phyloP scores from a whole-genome alignment of 2,888 invertebrate genomes.

The Sesamia inferens region DNA sequence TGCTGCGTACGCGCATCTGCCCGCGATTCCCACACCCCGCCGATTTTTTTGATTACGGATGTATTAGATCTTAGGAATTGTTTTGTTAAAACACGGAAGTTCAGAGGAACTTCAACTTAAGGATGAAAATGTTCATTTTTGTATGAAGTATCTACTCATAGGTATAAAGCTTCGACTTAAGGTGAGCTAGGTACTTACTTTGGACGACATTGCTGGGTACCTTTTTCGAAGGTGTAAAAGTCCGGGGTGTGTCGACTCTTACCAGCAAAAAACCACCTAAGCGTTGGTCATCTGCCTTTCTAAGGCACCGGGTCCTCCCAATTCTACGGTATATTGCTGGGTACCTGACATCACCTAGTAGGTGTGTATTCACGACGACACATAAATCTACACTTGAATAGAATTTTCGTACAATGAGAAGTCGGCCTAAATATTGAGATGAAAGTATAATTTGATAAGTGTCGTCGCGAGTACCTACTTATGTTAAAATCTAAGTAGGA shows the following conservation, averaged over 20 bases:
- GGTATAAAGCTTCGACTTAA: neutral
- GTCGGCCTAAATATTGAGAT: neutral
- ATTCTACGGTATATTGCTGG: too few species aligned
- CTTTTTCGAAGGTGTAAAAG: too few species aligned
- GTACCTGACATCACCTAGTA: neutral
- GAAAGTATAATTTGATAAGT: neutral
- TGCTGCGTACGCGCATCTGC: conserved; percentile 80
- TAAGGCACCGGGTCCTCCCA: too few species aligned
- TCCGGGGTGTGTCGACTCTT: too few species aligned
- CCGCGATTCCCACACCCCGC: conserved; percentile 82
- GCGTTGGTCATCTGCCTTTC: too few species aligned
- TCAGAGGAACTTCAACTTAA: conserved; percentile 12
- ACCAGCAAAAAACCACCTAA: too few species aligned
- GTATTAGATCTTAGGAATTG: conserved; percentile 42
- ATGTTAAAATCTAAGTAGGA: neutral
- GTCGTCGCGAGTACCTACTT: neutral
- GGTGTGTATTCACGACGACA: neutral
- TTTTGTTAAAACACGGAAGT: conserved; percentile 47
- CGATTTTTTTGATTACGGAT: conserved; percentile 69
- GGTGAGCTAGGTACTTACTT: neutral
- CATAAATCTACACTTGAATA: neutral
- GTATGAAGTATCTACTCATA: neutral
- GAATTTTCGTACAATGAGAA: neutral
- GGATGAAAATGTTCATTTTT: conserved; percentile 9
- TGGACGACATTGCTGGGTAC: neutral